phyloP scores from a whole-genome alignment of 2,888 invertebrate species.

The Thecocarcelia acutangulata region DNA sequence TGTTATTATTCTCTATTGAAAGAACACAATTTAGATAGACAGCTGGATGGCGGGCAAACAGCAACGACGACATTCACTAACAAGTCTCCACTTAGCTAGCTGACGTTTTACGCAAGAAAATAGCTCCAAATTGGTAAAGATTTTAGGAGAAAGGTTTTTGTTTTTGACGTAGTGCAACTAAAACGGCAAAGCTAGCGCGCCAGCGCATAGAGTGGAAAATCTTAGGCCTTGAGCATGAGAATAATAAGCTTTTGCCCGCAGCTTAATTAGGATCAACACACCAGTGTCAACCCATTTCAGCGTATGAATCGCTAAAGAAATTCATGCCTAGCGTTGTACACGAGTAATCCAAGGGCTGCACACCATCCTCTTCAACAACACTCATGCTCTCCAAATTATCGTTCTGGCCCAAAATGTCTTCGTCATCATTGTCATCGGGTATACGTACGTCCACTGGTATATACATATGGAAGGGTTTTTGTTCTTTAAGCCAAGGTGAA shows the following conservation, averaged over 20 bases:
- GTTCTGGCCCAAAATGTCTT: not conserved
- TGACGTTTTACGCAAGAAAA: slow-evolving; percentile 31
- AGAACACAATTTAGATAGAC: not conserved
- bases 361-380: slow-evolving; percentile 69
- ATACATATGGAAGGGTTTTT: slow-evolving; percentile 77
- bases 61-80: slow-evolving; percentile 33
- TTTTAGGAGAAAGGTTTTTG: not conserved
- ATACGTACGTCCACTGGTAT: slow-evolving; percentile 76
- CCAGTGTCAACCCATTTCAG: slow-evolving; percentile 65
- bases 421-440: slow-evolving; percentile 74
- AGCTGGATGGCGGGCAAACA: slow-evolving; percentile 21
- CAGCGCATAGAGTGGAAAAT: slow-evolving; percentile 38
- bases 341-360: slow-evolving; percentile 74
- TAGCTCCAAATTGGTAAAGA: slow-evolving; percentile 18
- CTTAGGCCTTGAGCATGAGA: slow-evolving; percentile 46
- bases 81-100: slow-evolving; percentile 18
- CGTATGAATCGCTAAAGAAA: slow-evolving; percentile 54
- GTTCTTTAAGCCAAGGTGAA: slow-evolving; percentile 77
- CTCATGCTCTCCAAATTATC: slow-evolving; percentile 65
- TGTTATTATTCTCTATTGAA: slow-evolving; percentile 9
- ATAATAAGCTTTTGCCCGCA: slow-evolving; percentile 27
- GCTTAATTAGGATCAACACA: slow-evolving; percentile 5
- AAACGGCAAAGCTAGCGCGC: slow-evolving; percentile 44
- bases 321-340: slow-evolving; percentile 65
- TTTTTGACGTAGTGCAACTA: slow-evolving; percentile 35